Base-by-base conservation (phyloP, 64 coral and sea anemone genomes). In the Astreopora myriophthalma region DNA sequence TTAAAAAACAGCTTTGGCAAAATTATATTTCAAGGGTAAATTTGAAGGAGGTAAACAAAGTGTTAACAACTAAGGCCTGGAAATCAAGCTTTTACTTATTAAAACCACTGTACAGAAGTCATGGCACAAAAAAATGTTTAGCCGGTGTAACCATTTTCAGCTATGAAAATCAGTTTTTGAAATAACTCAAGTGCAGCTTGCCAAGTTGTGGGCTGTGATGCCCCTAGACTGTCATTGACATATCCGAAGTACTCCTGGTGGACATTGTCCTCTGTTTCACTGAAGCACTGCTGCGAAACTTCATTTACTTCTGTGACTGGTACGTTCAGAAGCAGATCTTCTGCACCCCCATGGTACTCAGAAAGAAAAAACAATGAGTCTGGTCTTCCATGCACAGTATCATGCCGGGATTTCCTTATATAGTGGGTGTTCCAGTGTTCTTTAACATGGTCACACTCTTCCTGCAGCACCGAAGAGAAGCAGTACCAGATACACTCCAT, bases 201-300 rank as follows among this genome's bases (percentile, higher is more conserved):
- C 76, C 76, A 80, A 80, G 9, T 80, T 42, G 12, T 80, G 42
- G 76, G 76, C 48, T 80, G 14, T 48, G 42, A 19, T 80, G 48
- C 51, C 44, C 39, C 42, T 51, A 80, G 28, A 19, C 51, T 42
- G 22, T 48, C 48, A 23, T 80, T 23, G 20, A 32, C 76, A 80
- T 80, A 80, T 51, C 48, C 76, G 51, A 80, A 80, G 51, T 80
- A 80, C 48, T 80, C 76, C 76, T 80, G 17, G 48, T 80, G 29
- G 76, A 80, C 29, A 80, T 80, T 80, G 22, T 80, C 48, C 22
- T 80, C 76, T 19, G 76, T 42, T 32, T 57, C 28, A 5, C 8
- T 32, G 17, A 80, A 26, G 25, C 35, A 51, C 42, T 80, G 76
- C 48, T 80, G 57, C 20, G 57, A 20, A 61, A 61, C 42, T 31